A percentile compares a stretch with the other conserved stretches of the same genome.
These are phyloP conservation scores for Sebastolobus alascanus DNA, from an alignment of 2,797 vertebrate species.

Conservation along the genomic window DNA sequence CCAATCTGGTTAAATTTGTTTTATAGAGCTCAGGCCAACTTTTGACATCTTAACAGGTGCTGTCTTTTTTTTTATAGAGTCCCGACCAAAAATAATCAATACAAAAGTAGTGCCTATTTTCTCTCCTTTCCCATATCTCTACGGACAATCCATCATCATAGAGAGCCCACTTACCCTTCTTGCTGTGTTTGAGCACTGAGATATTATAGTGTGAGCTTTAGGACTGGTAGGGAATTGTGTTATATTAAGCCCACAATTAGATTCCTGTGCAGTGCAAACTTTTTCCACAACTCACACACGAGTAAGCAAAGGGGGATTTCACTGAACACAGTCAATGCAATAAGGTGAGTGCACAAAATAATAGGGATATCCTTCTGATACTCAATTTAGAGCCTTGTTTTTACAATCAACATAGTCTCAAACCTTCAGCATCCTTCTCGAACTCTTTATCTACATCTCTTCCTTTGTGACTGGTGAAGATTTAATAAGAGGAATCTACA, in stretches of 20 bases:
- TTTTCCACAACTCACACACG: constrained; percentile 26
- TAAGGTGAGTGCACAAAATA: neutral
- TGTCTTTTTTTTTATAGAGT: constrained; percentile 57
- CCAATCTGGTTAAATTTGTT: constrained; percentile 54
- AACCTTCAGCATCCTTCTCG: neutral
- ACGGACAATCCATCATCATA: constrained; percentile 75
- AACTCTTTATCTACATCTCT: neutral
- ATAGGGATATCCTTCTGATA: neutral
- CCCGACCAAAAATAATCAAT: constrained; percentile 70
- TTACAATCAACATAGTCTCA: neutral
- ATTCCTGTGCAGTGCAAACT: constrained; percentile 51
- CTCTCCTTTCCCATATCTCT: constrained; percentile 67
- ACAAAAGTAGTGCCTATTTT: constrained; percentile 64
- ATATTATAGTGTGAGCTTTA: constrained; percentile 64
- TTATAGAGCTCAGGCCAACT: constrained; percentile 39
- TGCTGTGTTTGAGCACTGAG: constrained; percentile 49
- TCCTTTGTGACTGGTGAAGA: constrained; percentile 5
- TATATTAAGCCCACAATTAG: constrained; percentile 67
- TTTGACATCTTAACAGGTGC: constrained; percentile 66
- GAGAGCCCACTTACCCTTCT: constrained; percentile 60
- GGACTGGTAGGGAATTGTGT: constrained; percentile 61
- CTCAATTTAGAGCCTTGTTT: neutral
- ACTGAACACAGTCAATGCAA: neutral
- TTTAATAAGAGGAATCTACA: neutral
- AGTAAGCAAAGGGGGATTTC: constrained; percentile 2